phyloP scores from a whole-genome alignment of 2,113 vertebrate genomes.

The Echinops telfairi region DNA sequence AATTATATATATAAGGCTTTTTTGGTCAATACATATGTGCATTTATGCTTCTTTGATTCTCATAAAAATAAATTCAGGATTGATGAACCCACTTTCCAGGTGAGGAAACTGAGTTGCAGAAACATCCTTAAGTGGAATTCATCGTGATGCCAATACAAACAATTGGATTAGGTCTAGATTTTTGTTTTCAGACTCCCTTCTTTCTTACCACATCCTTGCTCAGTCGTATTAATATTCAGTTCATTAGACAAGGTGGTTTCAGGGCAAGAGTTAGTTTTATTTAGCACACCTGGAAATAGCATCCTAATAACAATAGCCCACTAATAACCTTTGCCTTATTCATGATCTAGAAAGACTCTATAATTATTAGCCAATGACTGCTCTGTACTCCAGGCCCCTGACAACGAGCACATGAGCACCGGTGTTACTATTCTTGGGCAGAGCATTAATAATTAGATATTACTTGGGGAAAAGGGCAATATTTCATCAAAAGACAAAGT shows the following conservation, averaged over 20 bases:
- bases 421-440: constrained; percentile 79
- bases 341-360: neutral
- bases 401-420: constrained; percentile 17
- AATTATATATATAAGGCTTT: neutral
- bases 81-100: neutral
- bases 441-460: constrained; percentile 86
- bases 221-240: neutral
- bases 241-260: constrained; percentile 41
- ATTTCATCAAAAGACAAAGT: constrained; percentile 85
- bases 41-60: neutral
- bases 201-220: neutral
- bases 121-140: neutral
- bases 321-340: constrained; percentile 57
- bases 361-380: constrained; percentile 64
- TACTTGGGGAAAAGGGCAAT: constrained; percentile 86
- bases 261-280: constrained; percentile 42
- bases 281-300: constrained; percentile 62
- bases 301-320: constrained; percentile 33
- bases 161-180: neutral
- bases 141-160: neutral
- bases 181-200: constrained; percentile 15
- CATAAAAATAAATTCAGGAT: neutral
- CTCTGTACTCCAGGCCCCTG: neutral
- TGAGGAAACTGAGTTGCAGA: neutral
- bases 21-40: neutral